Evolutionary conservation across 2,888 invertebrate genomes (phyloP), one percentile per base, ranked within the genome.

Genomic region (Heteropelma amictum): DNA sequence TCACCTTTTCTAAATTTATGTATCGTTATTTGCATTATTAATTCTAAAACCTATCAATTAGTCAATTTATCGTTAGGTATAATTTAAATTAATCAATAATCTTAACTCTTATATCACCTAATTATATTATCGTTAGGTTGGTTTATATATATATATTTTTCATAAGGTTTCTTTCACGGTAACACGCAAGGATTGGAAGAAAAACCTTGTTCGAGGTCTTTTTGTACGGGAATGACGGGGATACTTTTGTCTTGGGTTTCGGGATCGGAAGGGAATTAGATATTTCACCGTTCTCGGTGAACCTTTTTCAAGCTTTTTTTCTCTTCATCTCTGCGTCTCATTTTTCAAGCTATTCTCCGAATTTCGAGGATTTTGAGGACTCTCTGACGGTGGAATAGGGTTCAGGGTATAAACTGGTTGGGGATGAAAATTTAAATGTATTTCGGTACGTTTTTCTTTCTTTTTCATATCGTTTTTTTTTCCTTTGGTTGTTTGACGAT

Each of bases 71-170:
- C 81, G 80, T 85, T 82, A 85, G 78, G 81, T 85, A 83, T 83
- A 83, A 85, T 85, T 85, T 80, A 85, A n/a, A 84, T 87, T 86
- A 88, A 83, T 86, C 85, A 82, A 86, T 86, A 85, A 78, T 85
- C 85, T 86, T 86, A 85, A 87, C 83, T 84, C 80, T 85, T 84
- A 86, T 83, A 79, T 53, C 74, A 85, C n/a, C n/a, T 86, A 86
- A 83, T 81, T 83, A 73, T 82, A 79, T 87, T 86, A 88, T 88
- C 86, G 85, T 87, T 86, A 87, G 85, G 85, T 87, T 86, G 71
- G 85, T 85, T 86, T 85, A 88, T 88, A 87, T 85, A n/a, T n/a
- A n/a, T n/a, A n/a, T n/a, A n/a, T n/a, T n/a, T 86, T 87, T 81
- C 69, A 77, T 78, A 85, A 85, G 84, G 84, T 86, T 83, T 85